These are phyloP conservation scores for Netelia fuscicornis DNA, from an alignment of 2,888 invertebrate species.

Conservation along the genomic window DNA sequence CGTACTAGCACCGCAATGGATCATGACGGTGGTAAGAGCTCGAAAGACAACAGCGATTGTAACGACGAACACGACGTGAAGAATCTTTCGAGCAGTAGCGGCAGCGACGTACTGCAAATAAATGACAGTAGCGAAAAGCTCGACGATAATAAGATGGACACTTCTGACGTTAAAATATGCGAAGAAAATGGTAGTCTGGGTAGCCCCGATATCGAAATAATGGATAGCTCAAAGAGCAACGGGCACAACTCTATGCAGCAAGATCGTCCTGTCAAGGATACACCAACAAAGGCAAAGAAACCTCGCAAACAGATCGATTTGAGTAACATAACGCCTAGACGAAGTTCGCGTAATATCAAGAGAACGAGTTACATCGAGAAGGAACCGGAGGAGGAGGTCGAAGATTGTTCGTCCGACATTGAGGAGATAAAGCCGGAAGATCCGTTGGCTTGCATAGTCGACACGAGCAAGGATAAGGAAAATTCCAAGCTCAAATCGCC, in stretches of 20 bases:
- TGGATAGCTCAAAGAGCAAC: constrained; percentile 78
- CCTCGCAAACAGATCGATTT: constrained; percentile 79
- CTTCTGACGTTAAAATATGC: constrained; percentile 78
- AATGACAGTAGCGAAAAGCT: constrained; percentile 76
- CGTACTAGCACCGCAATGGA: neutral
- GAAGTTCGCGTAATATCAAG: constrained; percentile 87
- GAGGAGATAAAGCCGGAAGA: constrained; percentile 88
- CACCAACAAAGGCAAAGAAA: constrained; percentile 78
- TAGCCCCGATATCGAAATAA: constrained; percentile 83
- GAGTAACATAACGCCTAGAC: constrained; percentile 85
- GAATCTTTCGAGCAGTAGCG: constrained; percentile 67
- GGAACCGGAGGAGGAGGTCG: constrained; percentile 85
- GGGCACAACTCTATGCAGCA: constrained; percentile 77
- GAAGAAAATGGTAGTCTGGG: constrained; percentile 83
- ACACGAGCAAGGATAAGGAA: constrained; percentile 83
- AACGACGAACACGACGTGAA: constrained; percentile 84
- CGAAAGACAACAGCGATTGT: constrained; percentile 76
- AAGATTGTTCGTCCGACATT: constrained; percentile 88
- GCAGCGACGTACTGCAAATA: constrained; percentile 70
- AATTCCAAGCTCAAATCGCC: constrained; percentile 81
- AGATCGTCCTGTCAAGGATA: constrained; percentile 68
- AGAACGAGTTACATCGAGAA: constrained; percentile 87
- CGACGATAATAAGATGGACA: constrained; percentile 74
- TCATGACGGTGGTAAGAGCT: neutral
- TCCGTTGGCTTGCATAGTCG: constrained; percentile 85